Evolutionary conservation across 2,888 invertebrate species (phyloP).

Genomic region (Cantharis nigra): DNA sequence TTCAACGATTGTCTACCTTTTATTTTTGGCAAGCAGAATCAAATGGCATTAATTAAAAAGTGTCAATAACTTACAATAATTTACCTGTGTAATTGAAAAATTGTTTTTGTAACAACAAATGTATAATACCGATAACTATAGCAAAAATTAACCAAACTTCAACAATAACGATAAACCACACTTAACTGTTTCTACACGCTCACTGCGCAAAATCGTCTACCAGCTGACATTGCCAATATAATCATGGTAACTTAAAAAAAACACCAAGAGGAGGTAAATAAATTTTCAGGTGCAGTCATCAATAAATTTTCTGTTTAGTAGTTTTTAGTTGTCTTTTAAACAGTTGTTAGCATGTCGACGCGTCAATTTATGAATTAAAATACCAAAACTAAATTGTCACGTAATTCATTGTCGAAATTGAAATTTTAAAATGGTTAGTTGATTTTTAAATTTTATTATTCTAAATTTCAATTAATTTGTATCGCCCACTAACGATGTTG

Average conservation of each 20-base stretch:
- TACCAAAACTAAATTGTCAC: background rate
- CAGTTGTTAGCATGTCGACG: background rate
- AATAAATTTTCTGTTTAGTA: background rate
- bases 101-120: background rate
- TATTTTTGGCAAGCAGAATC: slow-evolving; percentile 9
- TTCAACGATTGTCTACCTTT: background rate
- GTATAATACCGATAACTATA: background rate
- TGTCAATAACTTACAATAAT: slow-evolving; percentile 9
- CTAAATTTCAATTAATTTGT: background rate
- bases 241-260: background rate
- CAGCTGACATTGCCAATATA: background rate
- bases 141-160: background rate
- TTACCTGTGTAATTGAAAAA: background rate
- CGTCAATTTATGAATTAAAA: background rate
- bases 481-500: background rate
- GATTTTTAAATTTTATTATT: background rate
- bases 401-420: background rate
- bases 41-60: slow-evolving; percentile 8
- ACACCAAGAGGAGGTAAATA: background rate
- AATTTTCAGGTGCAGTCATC: background rate
- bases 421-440: background rate
- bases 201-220: background rate
- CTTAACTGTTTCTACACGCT: background rate
- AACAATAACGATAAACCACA: background rate
- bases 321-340: background rate